Evolutionary conservation across 2,113 vertebrate genomes (phyloP).

Genomic region (Tiliqua scincoides): DNA sequence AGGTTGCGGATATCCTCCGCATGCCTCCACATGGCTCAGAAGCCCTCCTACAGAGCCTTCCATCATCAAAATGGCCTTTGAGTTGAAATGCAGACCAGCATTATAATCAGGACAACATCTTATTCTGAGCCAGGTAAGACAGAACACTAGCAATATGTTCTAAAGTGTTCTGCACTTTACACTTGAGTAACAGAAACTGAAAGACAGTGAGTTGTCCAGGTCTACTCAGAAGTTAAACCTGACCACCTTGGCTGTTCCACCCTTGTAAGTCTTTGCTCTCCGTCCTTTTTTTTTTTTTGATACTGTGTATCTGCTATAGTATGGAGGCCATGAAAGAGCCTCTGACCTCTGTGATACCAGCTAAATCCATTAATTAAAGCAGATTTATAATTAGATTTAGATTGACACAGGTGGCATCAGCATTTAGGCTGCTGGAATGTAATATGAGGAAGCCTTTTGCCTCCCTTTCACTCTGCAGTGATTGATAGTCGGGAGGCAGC

Average conservation of each 20-base stretch:
- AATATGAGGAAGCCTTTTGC: background rate
- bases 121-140: background rate
- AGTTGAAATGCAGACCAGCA: background rate
- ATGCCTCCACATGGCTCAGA: no score
- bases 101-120: background rate
- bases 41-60: no score
- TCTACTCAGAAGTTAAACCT: background rate
- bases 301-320: background rate
- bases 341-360: background rate
- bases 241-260: background rate
- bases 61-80: background rate
- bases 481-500: constrained; percentile 37
- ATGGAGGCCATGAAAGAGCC: background rate
- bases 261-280: background rate
- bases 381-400: background rate
- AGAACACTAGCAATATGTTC: background rate
- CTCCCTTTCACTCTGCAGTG: constrained; percentile 44
- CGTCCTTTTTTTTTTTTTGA: background rate
- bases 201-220: background rate
- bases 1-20: no score
- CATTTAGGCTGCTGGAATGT: constrained; percentile 16
- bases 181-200: background rate
- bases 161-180: background rate
- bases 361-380: background rate
- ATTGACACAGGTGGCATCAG: background rate